A percentile compares a stretch with the other conserved stretches of the same genome.
These are phyloP conservation scores for Cantharis flavilabris DNA, from an alignment of 2,888 invertebrate species.

Conservation along the genomic window DNA sequence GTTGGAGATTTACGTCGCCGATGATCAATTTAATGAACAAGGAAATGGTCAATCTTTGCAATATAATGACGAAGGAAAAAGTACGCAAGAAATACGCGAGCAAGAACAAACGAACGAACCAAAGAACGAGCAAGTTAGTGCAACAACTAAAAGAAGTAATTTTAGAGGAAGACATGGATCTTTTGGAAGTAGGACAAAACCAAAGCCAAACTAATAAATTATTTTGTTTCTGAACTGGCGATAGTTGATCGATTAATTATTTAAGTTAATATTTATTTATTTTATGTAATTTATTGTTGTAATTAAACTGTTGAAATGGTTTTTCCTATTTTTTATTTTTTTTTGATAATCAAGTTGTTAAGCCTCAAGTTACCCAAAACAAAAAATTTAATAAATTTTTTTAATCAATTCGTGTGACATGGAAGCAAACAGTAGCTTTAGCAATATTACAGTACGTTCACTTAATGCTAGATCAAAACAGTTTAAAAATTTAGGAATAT, in stretches of 20 bases:
- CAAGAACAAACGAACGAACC: conserved; percentile 31
- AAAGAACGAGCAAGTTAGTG: background rate
- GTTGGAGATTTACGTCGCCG: conserved; percentile 61
- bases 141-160: background rate
- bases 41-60: conserved; percentile 2
- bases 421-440: background rate
- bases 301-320: conserved; percentile 24
- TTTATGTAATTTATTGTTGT: conserved; percentile 10
- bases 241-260: conserved; percentile 26
- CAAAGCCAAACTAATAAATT: conserved; percentile 35
- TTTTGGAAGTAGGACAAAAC: conserved; percentile 42
- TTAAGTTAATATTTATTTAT: conserved; percentile 35
- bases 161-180: background rate
- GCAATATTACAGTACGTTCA: background rate
- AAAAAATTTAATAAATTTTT: background rate
- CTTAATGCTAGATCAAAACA: background rate
- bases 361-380: background rate
- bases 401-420: background rate
- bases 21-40: conserved; percentile 41
- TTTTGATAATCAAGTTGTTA: background rate
- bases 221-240: background rate
- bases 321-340: background rate
- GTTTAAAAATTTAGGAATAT: background rate
- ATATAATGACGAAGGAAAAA: background rate
- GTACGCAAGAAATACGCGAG: background rate